These are phyloP conservation scores for Argyra leucocephala DNA, from an alignment of 2,888 invertebrate species.

Conservation along the genomic window DNA sequence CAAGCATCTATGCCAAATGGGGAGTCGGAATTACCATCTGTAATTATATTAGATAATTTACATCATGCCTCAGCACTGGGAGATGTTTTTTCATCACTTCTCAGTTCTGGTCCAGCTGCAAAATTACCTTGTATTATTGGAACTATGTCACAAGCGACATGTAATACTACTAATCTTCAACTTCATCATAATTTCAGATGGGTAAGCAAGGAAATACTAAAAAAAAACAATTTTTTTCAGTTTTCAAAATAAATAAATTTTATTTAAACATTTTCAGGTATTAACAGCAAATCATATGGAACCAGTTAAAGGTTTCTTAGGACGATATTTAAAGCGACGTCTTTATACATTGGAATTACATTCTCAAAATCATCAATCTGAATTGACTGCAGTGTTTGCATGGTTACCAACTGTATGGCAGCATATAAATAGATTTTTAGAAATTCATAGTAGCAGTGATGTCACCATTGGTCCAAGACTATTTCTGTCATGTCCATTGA, in stretches of 20 bases:
- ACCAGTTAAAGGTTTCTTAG: constrained; percentile 90
- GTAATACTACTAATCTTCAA: constrained; percentile 88
- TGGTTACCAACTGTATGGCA: constrained; percentile 95
- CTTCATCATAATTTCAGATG: constrained; percentile 92
- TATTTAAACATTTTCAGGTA: constrained; percentile 29
- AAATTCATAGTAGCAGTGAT: constrained; percentile 93
- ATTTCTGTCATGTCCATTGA: constrained; percentile 62
- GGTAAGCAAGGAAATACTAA: constrained; percentile 41
- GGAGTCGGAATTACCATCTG: constrained; percentile 74
- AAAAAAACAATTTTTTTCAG: too few relatives aligned
- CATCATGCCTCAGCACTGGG: constrained; percentile 86
- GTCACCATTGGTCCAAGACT: constrained; percentile 82
- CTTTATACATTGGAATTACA: constrained; percentile 65
- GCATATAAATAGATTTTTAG: constrained; percentile 88
- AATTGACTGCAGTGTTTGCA: constrained; percentile 76
- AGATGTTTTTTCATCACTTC: constrained; percentile 81
- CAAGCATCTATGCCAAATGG: constrained; percentile 63
- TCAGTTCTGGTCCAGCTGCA: constrained; percentile 71
- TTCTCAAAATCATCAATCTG: constrained; percentile 63
- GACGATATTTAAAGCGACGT: constrained; percentile 58
- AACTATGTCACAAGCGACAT: constrained; percentile 87
- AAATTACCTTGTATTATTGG: constrained; percentile 88
- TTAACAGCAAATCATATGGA: constrained; percentile 96
- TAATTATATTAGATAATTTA: constrained; percentile 89
- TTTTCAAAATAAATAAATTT: background rate